These are phyloP conservation scores for Parasteatoda lunata DNA, from an alignment of 2,888 invertebrate genomes.

Conservation along the genomic window DNA sequence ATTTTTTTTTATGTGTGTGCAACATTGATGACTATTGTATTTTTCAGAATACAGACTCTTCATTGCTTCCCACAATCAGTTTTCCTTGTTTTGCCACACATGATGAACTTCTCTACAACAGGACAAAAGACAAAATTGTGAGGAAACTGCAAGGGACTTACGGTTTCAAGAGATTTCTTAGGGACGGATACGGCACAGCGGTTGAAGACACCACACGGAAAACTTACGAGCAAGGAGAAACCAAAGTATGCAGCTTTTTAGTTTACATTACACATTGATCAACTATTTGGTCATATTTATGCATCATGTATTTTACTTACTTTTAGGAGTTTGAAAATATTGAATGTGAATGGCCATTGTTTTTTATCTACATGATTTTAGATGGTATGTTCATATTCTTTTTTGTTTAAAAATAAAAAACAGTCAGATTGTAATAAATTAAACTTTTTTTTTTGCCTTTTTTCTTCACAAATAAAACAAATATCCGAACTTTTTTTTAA, in stretches of 20 bases:
- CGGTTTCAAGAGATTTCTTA: constrained; percentile 93
- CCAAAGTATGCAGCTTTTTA: constrained; percentile 49
- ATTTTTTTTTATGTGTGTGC: too few species aligned
- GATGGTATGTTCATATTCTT: constrained; percentile 85
- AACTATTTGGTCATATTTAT: neutral
- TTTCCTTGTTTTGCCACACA: constrained; percentile 99
- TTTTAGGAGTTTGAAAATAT: constrained; percentile 90
- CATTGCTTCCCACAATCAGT: constrained; percentile 92
- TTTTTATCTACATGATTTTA: constrained; percentile 95
- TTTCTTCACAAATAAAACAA: neutral
- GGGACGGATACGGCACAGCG: constrained; percentile 94
- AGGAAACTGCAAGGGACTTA: constrained; percentile 88
- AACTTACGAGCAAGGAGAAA: constrained; percentile 68
- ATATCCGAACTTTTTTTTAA: neutral
- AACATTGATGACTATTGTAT: too few species aligned
- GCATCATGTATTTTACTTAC: neutral
- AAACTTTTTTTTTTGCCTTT: neutral
- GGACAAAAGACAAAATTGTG: constrained; percentile 89
- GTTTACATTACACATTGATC: neutral
- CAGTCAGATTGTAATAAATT: neutral
- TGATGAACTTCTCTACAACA: constrained; percentile 88
- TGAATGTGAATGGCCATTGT: constrained; percentile 98
- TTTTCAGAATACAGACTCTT: constrained; percentile 90
- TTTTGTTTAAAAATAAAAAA: neutral
- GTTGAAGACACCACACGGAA: constrained; percentile 83